These are phyloP conservation scores for Zapornia atra DNA, from an alignment of 2,113 vertebrate species.

Conservation along the genomic window DNA sequence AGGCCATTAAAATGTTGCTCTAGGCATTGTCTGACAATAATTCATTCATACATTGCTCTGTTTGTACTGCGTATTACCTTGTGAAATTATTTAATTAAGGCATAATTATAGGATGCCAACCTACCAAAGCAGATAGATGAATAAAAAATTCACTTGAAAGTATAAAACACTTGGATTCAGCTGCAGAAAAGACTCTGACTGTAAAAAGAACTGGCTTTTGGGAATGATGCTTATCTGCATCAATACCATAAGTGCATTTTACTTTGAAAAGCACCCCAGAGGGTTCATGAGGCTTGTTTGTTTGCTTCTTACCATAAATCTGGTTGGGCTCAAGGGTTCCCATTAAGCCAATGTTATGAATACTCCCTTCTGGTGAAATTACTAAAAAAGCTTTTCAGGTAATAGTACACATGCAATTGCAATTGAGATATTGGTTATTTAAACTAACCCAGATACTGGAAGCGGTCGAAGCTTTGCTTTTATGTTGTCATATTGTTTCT, in stretches of 20 bases:
- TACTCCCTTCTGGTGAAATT: not conserved
- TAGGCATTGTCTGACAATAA: not conserved
- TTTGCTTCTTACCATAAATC: not conserved
- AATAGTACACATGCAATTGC: not conserved
- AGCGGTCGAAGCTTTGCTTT: not conserved
- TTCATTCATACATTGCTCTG: not conserved
- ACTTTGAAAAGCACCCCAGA: slow-evolving; percentile 25
- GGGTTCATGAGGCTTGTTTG: slow-evolving; percentile 7
- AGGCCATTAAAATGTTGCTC: not conserved
- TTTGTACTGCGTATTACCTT: not conserved
- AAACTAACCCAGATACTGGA: not conserved
- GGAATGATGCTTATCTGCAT: slow-evolving; percentile 35
- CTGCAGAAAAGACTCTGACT: slow-evolving; percentile 13
- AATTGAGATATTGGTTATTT: not conserved
- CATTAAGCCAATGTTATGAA: not conserved
- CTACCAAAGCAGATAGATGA: slow-evolving; percentile 30
- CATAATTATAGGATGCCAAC: not conserved
- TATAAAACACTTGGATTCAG: slow-evolving; percentile 13
- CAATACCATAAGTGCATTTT: slow-evolving; percentile 38
- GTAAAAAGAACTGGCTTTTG: slow-evolving; percentile 19
- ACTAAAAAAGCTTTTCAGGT: not conserved
- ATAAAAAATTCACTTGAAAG: slow-evolving; percentile 38
- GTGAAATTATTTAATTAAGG: slow-evolving; percentile 63
- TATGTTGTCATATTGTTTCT: not conserved
- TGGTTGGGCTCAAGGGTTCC: not conserved